Evolutionary conservation across 2,113 vertebrate species (phyloP).

Genomic region (Barbus barbus): DNA sequence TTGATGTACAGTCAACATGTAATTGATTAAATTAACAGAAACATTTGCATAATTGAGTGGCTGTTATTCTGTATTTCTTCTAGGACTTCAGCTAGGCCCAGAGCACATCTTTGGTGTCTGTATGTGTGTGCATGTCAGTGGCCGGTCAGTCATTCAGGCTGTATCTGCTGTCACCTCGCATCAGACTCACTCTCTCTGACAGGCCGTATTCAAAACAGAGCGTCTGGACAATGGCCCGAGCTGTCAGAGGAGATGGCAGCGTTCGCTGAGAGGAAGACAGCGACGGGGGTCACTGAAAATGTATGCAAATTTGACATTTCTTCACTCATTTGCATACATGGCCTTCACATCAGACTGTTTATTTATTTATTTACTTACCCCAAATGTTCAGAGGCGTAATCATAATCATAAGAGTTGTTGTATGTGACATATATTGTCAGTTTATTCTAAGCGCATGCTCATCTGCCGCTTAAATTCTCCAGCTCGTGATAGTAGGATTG

Average conservation of each 20-base stretch:
- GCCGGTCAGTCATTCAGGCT: slow-evolving; percentile 62
- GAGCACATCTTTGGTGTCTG: slow-evolving; percentile 68
- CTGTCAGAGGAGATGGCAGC: slow-evolving; percentile 85
- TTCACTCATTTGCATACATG: slow-evolving; percentile 88
- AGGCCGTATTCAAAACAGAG: slow-evolving; percentile 85
- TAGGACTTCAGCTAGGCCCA: slow-evolving; percentile 76
- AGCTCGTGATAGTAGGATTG: too few relatives aligned
- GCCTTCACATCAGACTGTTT: slow-evolving; percentile 72
- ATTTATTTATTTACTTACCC: slow-evolving; percentile 13
- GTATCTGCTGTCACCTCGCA: slow-evolving; percentile 86
- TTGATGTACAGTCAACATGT: slow-evolving; percentile 57
- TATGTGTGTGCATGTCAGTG: slow-evolving; percentile 5
- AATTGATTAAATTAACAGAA: slow-evolving; percentile 75
- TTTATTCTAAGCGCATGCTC: too few relatives aligned
- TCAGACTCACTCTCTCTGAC: slow-evolving; percentile 82
- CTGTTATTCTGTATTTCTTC: slow-evolving; percentile 72
- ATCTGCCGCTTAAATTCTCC: too few relatives aligned
- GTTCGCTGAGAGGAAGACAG: slow-evolving; percentile 85
- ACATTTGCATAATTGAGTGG: slow-evolving; percentile 84
- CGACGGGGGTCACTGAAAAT: slow-evolving; percentile 86
- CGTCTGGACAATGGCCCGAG: slow-evolving; percentile 83
- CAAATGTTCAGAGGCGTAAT: neutral
- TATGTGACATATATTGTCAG: neutral
- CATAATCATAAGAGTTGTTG: slow-evolving; percentile 12
- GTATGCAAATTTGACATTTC: slow-evolving; percentile 99